Conservation (phyloP, 2,797 vertebrate genomes). For the Limosa lapponica region DNA sequence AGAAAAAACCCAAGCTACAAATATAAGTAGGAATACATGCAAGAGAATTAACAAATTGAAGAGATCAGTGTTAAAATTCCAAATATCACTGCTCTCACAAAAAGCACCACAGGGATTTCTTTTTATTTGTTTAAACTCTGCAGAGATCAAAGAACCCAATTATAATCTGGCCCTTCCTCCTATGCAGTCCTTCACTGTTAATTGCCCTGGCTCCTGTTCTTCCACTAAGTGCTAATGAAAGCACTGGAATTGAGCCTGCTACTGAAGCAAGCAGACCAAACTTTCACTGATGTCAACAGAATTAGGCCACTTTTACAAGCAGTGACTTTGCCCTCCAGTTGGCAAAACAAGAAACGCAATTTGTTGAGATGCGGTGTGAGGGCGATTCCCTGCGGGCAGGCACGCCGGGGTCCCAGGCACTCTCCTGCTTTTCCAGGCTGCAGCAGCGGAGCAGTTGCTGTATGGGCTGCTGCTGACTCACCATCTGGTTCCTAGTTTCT, state of each 20-base stretch:
- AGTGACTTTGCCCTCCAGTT: conserved; percentile 32
- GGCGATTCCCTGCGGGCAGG: not conserved
- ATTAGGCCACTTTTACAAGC: conserved; percentile 20
- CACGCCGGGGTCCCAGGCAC: not conserved
- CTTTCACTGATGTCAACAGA: conserved; percentile 40
- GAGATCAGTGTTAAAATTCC: not conserved
- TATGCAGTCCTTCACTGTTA: conserved; percentile 10
- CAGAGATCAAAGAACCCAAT: conserved; percentile 40
- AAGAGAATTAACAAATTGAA: not conserved
- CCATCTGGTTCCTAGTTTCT: conserved; percentile 8
- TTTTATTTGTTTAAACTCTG: conserved; percentile 33
- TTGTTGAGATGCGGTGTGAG: not conserved
- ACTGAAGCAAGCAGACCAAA: conserved; percentile 2
- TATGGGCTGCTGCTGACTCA: not conserved
- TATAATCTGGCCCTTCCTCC: conserved; percentile 33
- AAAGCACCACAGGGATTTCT: conserved; percentile 31
- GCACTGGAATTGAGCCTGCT: conserved; percentile 34
- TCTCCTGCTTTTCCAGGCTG: not conserved
- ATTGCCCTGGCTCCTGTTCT: conserved; percentile 43
- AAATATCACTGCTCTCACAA: conserved; percentile 3
- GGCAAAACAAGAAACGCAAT: conserved; percentile 8
- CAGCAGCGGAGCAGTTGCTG: not conserved
- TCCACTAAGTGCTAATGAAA: conserved; percentile 19
- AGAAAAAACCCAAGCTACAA: not conserved
- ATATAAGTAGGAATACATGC: not conserved